These are phyloP conservation scores for Leucophenga montana DNA, from an alignment of 2,888 invertebrate genomes.

Conservation along the genomic window DNA sequence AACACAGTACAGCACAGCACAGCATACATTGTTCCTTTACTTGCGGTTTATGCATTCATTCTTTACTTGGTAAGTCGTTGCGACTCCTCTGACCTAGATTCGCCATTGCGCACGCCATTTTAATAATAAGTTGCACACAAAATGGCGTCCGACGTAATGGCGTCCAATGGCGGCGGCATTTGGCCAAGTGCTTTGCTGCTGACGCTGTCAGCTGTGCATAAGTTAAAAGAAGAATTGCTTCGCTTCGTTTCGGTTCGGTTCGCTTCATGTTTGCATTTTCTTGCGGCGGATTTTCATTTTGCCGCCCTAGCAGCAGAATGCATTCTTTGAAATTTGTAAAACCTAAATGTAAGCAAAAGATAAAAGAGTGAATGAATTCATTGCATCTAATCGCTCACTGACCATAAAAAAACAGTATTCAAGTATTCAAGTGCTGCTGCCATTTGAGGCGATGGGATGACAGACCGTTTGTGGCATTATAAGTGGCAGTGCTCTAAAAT, in stretches of 20 bases:
- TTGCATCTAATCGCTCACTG: constrained; percentile 1
- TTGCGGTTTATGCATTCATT: neutral
- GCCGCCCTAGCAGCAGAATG: constrained; percentile 1
- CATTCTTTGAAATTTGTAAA: neutral
- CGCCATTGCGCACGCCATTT: neutral
- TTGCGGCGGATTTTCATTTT: neutral
- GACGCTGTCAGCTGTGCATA: no score
- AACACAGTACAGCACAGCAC: no score
- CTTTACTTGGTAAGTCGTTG: neutral
- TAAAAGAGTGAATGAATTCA: neutral
- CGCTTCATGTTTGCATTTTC: no score
- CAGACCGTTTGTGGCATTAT: neutral
- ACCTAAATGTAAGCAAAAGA: no score
- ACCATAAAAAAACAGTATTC: constrained; percentile 19
- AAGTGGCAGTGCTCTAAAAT: neutral
- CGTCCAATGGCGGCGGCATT: no score
- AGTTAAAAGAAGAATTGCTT: no score
- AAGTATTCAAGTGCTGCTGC: neutral
- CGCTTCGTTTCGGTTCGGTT: no score
- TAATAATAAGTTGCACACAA: constrained; percentile 17
- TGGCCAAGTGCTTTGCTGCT: no score
- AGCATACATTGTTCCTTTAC: constrained; percentile 9
- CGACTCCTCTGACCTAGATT: constrained; percentile 12
- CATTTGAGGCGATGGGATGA: constrained; percentile 3
- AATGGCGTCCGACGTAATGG: no score